Conservation (phyloP, 2,113 vertebrate species). For the Vanacampus margaritifer region DNA sequence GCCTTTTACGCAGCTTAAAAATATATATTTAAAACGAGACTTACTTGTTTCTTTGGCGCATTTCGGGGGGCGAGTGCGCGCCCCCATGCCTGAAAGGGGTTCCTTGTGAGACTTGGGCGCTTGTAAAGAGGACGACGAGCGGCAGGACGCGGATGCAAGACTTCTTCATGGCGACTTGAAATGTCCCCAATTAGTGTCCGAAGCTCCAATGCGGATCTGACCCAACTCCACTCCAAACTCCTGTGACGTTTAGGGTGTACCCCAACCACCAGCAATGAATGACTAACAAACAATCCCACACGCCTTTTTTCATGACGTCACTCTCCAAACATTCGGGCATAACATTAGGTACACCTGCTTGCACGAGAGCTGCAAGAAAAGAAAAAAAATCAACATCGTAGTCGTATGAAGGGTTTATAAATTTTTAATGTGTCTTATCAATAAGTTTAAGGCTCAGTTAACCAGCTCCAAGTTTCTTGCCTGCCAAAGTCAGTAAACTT, state of each 20-base stretch:
- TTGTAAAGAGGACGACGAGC: conserved; percentile 38
- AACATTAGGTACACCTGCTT: neutral
- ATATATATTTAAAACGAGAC: conserved; percentile 16
- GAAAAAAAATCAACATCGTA: neutral
- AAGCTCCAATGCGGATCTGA: neutral
- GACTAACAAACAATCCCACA: neutral
- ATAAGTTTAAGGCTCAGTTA: neutral
- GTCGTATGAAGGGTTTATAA: neutral
- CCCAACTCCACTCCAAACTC: neutral
- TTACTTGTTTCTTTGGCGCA: conserved; percentile 72
- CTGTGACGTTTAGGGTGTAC: neutral
- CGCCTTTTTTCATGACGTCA: conserved; percentile 4
- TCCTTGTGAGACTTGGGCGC: conserved; percentile 44
- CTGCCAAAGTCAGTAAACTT: neutral
- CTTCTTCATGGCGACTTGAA: conserved; percentile 33
- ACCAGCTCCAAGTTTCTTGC: too few relatives aligned
- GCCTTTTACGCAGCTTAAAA: neutral
- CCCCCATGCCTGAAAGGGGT: conserved; percentile 63
- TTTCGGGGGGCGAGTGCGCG: conserved; percentile 46
- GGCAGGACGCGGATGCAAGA: neutral
- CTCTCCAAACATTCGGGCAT: neutral
- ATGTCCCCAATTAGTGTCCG: neutral
- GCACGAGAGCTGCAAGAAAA: neutral
- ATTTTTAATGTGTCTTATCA: neutral
- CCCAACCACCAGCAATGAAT: neutral